These are phyloP conservation scores for Drosophila gunungcola DNA, from an alignment of 1,140 invertebrate genomes.

Conservation along the genomic window DNA sequence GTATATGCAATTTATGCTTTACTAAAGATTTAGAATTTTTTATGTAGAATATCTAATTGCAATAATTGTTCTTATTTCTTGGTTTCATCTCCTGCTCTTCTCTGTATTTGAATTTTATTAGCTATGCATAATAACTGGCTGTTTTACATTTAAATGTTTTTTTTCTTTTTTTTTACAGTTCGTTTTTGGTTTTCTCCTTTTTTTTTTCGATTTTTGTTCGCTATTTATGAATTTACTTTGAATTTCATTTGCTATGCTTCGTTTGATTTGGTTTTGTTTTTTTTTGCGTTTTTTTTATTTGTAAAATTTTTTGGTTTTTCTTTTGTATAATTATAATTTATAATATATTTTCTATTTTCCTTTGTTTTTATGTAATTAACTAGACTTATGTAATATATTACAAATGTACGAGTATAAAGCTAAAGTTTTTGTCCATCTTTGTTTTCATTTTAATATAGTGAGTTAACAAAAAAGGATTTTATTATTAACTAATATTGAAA, in stretches of 20 bases:
- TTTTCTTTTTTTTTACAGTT: constrained; percentile 59
- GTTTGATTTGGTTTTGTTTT: constrained; percentile 70
- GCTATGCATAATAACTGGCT: constrained; percentile 76
- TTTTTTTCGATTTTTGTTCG: constrained; percentile 35
- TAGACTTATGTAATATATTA: constrained; percentile 84
- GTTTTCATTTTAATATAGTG: constrained; percentile 58
- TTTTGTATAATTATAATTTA: constrained; percentile 62
- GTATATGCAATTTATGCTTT: constrained; percentile 56
- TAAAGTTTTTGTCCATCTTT: constrained; percentile 81
- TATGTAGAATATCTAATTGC: constrained; percentile 81
- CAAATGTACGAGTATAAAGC: constrained; percentile 84
- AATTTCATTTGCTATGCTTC: constrained; percentile 76
- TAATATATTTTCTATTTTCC: constrained; percentile 59
- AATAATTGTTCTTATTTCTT: constrained; percentile 53
- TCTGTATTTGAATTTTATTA: constrained; percentile 60
- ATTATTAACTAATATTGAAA: constrained; percentile 79
- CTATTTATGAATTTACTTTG: constrained; percentile 53
- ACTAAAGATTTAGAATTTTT: constrained; percentile 71
- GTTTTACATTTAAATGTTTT: constrained; percentile 73
- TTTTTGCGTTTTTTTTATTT: constrained; percentile 47
- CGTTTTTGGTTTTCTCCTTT: constrained; percentile 48
- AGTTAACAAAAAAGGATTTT: constrained; percentile 79
- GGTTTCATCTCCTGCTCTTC: constrained; percentile 16
- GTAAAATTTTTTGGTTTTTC: constrained; percentile 47
- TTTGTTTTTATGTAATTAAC: constrained; percentile 74